These are phyloP conservation scores for Eretmochelys imbricata DNA, from an alignment of 2,113 vertebrate species.

Conservation along the genomic window DNA sequence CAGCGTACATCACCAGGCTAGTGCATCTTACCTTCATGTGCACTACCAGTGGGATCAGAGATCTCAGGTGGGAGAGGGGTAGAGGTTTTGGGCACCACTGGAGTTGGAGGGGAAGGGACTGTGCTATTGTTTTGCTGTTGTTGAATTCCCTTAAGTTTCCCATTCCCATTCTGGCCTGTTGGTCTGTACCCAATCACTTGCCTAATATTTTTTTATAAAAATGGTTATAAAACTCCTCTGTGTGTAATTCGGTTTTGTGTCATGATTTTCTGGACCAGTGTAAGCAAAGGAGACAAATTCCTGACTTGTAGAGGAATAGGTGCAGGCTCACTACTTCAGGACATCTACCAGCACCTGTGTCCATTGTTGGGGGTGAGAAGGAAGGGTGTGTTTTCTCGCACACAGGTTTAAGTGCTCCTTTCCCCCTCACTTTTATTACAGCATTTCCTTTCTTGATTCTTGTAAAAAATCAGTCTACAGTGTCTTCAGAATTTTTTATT, in stretches of 20 bases:
- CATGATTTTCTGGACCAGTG: neutral
- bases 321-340: neutral
- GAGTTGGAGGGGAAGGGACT: neutral
- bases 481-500: neutral
- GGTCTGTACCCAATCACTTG: neutral
- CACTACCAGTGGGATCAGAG: neutral
- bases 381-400: neutral
- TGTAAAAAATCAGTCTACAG: slow-evolving; percentile 37
- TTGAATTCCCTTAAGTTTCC: neutral
- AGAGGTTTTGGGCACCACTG: neutral
- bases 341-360: neutral
- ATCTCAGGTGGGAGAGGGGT: neutral
- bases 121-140: neutral
- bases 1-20: neutral
- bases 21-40: neutral
- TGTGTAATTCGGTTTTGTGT: neutral
- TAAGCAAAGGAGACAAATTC: neutral
- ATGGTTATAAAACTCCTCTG: neutral
- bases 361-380: neutral
- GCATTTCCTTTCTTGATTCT: slow-evolving; percentile 65
- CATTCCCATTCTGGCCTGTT: neutral
- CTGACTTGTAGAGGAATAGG: neutral
- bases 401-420: slow-evolving; percentile 61
- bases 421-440: slow-evolving; percentile 54
- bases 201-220: neutral